Evolutionary conservation across 2,888 invertebrate genomes (phyloP).

Genomic region (Chymomyza procnemis): DNA sequence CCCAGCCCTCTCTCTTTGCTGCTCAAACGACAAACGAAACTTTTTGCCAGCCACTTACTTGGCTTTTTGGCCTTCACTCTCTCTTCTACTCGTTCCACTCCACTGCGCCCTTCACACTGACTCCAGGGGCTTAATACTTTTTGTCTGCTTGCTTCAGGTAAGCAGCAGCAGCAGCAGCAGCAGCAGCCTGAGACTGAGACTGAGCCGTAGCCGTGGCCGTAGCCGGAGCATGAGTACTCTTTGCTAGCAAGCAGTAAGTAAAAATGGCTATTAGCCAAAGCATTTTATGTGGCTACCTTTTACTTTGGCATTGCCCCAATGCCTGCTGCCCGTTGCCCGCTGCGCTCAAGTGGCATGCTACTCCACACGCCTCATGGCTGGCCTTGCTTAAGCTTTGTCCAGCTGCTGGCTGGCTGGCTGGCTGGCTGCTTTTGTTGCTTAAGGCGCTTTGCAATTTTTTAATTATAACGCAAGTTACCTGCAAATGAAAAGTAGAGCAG

Average conservation of each 20-base stretch:
- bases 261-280: constrained; percentile 71
- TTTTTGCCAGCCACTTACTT: constrained; percentile 51
- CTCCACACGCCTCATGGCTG: not conserved
- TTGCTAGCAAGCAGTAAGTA: constrained; percentile 58
- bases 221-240: not conserved
- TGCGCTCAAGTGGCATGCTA: constrained; percentile 2
- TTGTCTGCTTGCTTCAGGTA: constrained; percentile 41
- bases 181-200: not conserved
- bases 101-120: not conserved
- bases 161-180: too few species aligned
- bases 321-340: too few species aligned
- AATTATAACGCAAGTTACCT: constrained; percentile 71
- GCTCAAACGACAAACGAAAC: constrained; percentile 6
- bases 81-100: not conserved
- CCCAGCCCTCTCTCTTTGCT: not conserved
- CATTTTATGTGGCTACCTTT: constrained; percentile 67
- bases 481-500: constrained; percentile 69
- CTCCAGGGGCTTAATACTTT: not conserved
- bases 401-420: constrained; percentile 6
- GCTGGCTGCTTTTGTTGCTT: constrained; percentile 55
- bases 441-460: constrained; percentile 74
- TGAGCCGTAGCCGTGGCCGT: constrained; percentile 11
- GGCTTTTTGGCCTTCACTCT: constrained; percentile 59
- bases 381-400: not conserved
- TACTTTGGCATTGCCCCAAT: constrained; percentile 53